Evolutionary conservation across 2,888 invertebrate species (phyloP), one percentile per base, ranked within the genome.

Genomic region (Penaeus monodon): DNA sequence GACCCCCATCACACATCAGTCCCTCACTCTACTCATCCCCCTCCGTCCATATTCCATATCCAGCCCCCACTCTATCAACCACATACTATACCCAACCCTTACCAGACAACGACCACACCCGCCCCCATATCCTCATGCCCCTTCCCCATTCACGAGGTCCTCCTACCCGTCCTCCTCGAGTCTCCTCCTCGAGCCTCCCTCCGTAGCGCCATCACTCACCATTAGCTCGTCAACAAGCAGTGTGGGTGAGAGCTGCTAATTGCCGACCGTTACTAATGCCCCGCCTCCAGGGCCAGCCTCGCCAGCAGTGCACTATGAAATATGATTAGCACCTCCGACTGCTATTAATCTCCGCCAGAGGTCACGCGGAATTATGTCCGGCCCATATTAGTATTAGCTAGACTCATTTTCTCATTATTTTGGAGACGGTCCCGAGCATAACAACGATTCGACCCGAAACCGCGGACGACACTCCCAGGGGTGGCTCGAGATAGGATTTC

Each of bases 211-310:
- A 73, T 73, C 73, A 73, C 27, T 73, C 73, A 73, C 29, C 73
- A 73, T 73, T 73, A 73, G 27, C 73, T 24, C 27, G 73, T 24
- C 73, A 73, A 27, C 29, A 73, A 20, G 24, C 27, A 38, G n/a
- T 38, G 29, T 20, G 73, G 73, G 73, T 27, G 73, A 27, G 73
- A 73, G 27, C 7, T 73, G 29, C 73, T 73, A 73, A 73, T 73
- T 73, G 73, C 73, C 73, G 27, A 20, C 73, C 73, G 73, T 73
- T 73, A 73, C 73, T 73, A 73, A 73, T 73, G 24, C 73, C 33
- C 73, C 27, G 20, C 29, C 29, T 27, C 20, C 27, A 73, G 29
- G 73, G 73, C 29, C 73, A 38, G 20, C 20, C 20, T 38, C 27
- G 6, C 20, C 20, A 29, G 27, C 27, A 38, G 73, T 73, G 73